Conservation (phyloP, 2,888 invertebrate species). For the Trimorus sp. region DNA sequence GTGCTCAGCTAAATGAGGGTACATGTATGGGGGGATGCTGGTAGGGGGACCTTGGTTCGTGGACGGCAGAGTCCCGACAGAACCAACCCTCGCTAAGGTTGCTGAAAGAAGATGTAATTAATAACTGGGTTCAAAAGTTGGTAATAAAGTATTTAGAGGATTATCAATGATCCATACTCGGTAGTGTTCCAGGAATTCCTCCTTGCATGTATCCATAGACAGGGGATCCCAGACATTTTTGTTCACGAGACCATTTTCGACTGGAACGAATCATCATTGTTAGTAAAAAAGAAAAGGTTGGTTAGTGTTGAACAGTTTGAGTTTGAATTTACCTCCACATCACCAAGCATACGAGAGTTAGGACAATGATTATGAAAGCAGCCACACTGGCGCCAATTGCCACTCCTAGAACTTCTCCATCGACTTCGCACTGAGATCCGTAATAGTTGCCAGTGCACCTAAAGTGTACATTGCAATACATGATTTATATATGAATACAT, state of each 20-base stretch:
- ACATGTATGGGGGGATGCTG: constrained; percentile 86
- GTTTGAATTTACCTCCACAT: constrained; percentile 89
- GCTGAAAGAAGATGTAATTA: constrained; percentile 50
- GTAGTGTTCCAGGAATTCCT: constrained; percentile 80
- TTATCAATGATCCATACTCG: constrained; percentile 68
- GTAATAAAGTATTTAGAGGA: no score
- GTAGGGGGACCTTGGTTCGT: constrained; percentile 80
- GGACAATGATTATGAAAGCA: constrained; percentile 92
- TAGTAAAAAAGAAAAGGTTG: neutral
- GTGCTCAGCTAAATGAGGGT: constrained; percentile 96
- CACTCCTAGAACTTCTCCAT: constrained; percentile 95
- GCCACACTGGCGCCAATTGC: constrained; percentile 95
- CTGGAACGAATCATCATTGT: constrained; percentile 81
- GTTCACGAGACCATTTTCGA: constrained; percentile 94
- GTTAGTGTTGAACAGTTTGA: no score
- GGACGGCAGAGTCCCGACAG: constrained; percentile 79
- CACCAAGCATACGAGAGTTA: constrained; percentile 92
- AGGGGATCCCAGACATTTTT: constrained; percentile 91
- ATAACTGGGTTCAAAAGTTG: no score
- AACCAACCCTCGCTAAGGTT: constrained; percentile 78
- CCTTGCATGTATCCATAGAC: constrained; percentile 93
- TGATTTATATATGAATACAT: constrained; percentile 10
- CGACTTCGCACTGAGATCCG: constrained; percentile 93
- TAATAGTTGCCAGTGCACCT: constrained; percentile 94
- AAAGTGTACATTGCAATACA: no score